Base-by-base conservation (phyloP, 2,888 invertebrate species). In the Torymus texanus region DNA sequence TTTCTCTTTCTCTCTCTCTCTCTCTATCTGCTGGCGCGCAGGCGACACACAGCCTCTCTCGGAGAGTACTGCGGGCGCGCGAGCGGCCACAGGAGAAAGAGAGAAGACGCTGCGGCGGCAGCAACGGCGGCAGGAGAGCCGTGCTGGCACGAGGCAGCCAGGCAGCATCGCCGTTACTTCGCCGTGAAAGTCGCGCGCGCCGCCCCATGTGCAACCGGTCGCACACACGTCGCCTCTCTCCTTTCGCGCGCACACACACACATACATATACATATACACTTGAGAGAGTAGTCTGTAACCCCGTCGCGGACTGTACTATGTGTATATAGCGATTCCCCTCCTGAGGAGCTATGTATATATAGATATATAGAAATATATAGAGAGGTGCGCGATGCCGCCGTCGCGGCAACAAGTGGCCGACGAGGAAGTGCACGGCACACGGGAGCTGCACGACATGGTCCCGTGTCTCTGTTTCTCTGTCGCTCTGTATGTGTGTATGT, bases 191-290 rank as follows among this genome's bases (percentile, higher is more conserved):
- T 75, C 71, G 78, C 79, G 68, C 29, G 29, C 41, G 41, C 41
- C 70, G 66, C 55, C 74, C 75, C 79, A 75, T 80, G 79, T 80
- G 79, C 79, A 80, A 80, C 76, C 76, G 75, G 67, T 75, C 77
- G 73, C 75, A 61, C 68, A 70, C 50, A 24, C 21, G 56, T 14
- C 11, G 61, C 24, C 67, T 50, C 18, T n/a, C 66, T 67, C 62
- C 56, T 50, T 56, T 67, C 58, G 8, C 56, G 51, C 29, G 53
- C 75, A 14, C 29, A 67, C 53, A 29, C 0, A 24, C 24, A 24
- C 24, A 73, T 77, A 70, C 78, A 21, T 18, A n/a, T 55, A n/a
- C 50, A 13, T 51, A 21, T 1, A 29, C 4, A 61, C 50, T 21
- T 53, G 18, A 21, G 10, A 41, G 41, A 41, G 41, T 41, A 21